These are phyloP conservation scores for Hesperia comma DNA, from an alignment of 2,888 invertebrate species.

Conservation along the genomic window DNA sequence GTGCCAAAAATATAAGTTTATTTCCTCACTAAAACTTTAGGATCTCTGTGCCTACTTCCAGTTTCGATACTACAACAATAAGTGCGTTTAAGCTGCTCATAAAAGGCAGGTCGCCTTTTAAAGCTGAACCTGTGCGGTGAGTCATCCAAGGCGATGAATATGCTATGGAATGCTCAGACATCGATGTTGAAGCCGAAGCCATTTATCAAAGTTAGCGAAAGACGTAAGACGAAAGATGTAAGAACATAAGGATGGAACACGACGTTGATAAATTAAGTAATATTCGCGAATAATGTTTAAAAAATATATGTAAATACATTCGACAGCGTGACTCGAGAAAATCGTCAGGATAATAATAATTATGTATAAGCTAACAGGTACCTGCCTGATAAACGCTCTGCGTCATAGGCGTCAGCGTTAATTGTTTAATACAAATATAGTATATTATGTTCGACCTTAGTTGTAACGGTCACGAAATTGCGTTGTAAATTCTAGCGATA, in stretches of 20 bases:
- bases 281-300: slow-evolving; percentile 13
- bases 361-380: no score
- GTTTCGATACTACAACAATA: not conserved
- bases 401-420: not conserved
- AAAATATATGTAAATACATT: not conserved
- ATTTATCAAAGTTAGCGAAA: slow-evolving; percentile 27
- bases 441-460: no score
- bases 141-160: slow-evolving; percentile 13
- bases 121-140: not conserved
- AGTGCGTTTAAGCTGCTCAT: not conserved
- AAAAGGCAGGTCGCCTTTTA: slow-evolving; percentile 2
- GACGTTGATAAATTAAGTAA: slow-evolving; percentile 24
- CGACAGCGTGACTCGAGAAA: not conserved
- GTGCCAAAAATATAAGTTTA: not conserved
- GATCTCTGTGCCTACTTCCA: not conserved
- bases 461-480: no score
- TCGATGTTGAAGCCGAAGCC: slow-evolving; percentile 4
- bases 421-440: no score
- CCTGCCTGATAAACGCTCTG: no score
- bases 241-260: slow-evolving; percentile 14
- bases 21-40: not conserved
- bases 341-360: not conserved
- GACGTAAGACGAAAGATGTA: slow-evolving; percentile 8
- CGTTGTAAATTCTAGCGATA: no score
- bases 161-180: slow-evolving; percentile 13